Evolutionary conservation across 2,797 vertebrate genomes (phyloP).

Genomic region (Gobio occitaniae): DNA sequence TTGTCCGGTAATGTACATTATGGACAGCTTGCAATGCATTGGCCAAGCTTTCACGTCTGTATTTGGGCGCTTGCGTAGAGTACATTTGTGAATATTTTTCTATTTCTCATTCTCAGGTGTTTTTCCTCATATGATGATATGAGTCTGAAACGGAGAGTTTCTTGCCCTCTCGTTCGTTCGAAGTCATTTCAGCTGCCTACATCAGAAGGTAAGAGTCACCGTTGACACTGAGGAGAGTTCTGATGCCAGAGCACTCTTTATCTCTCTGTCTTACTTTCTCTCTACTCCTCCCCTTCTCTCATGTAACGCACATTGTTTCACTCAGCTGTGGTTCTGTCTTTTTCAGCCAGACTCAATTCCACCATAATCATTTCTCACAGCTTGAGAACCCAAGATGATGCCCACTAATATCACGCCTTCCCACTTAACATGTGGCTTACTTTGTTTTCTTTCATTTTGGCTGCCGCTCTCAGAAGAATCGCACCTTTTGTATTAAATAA

Average conservation of each 20-base stretch:
- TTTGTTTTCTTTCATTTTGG: conserved; percentile 28
- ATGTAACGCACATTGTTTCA: conserved; percentile 5
- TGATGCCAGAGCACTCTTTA: neutral
- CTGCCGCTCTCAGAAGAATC: conserved; percentile 7
- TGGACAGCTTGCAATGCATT: neutral
- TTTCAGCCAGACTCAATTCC: neutral
- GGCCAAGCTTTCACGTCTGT: neutral
- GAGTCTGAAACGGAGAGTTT: conserved; percentile 94
- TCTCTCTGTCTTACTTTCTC: neutral
- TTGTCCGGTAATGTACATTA: neutral
- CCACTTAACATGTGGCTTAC: conserved; percentile 6
- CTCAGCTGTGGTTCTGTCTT: conserved; percentile 2
- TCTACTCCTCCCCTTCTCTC: conserved; percentile 30
- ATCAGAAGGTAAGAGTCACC: conserved; percentile 86
- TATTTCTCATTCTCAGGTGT: conserved; percentile 79
- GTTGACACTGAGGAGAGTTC: neutral
- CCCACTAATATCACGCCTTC: conserved; percentile 15
- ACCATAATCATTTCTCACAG: conserved; percentile 27
- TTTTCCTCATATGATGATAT: conserved; percentile 98
- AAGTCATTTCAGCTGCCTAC: conserved; percentile 93
- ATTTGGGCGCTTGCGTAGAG: neutral
- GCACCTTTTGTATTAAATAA: neutral
- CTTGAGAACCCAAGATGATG: neutral
- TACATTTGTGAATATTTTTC: neutral
- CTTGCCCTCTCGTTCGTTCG: conserved; percentile 93